A percentile compares a stretch with the other conserved stretches of the same genome.
Conservation (phyloP, 1,140 invertebrate genomes). For the Hycleus phaleratus region DNA sequence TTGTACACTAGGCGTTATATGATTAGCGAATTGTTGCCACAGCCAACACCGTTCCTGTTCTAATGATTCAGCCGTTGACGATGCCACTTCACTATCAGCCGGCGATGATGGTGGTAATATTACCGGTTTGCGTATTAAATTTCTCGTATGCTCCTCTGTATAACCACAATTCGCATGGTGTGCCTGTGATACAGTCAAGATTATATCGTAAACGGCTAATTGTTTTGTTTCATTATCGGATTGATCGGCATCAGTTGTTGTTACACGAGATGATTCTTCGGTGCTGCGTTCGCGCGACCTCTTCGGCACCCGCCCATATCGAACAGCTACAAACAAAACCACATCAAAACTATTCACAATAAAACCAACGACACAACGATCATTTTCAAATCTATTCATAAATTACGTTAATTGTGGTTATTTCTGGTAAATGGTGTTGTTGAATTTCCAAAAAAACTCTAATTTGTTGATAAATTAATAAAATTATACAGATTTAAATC, state of each 20-base stretch:
- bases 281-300: slow-evolving; percentile 68
- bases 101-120: slow-evolving; percentile 51
- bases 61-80: slow-evolving; percentile 57
- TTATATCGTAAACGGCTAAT: slow-evolving; percentile 72
- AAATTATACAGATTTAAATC: too few relatives aligned
- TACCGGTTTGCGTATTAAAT: slow-evolving; percentile 62
- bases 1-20: slow-evolving; percentile 79
- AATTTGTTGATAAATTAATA: too few relatives aligned
- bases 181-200: slow-evolving; percentile 80
- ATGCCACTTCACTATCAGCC: slow-evolving; percentile 47
- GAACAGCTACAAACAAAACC: slow-evolving; percentile 60
- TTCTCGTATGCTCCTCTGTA: slow-evolving; percentile 75
- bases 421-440: too few relatives aligned
- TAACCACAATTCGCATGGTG: slow-evolving; percentile 85
- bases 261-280: slow-evolving; percentile 39
- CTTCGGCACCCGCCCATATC: slow-evolving; percentile 93
- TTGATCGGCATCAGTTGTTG: slow-evolving; percentile 45
- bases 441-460: too few relatives aligned
- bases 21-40: slow-evolving; percentile 70
- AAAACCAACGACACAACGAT: not conserved
- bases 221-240: slow-evolving; percentile 44
- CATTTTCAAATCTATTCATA: not conserved
- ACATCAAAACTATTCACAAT: not conserved
- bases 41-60: slow-evolving; percentile 63
- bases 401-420: too few relatives aligned